Evolutionary conservation across 2,797 vertebrate species (phyloP), one percentile per base, ranked within the genome.

Genomic region (Craterocephalus amniculus): DNA sequence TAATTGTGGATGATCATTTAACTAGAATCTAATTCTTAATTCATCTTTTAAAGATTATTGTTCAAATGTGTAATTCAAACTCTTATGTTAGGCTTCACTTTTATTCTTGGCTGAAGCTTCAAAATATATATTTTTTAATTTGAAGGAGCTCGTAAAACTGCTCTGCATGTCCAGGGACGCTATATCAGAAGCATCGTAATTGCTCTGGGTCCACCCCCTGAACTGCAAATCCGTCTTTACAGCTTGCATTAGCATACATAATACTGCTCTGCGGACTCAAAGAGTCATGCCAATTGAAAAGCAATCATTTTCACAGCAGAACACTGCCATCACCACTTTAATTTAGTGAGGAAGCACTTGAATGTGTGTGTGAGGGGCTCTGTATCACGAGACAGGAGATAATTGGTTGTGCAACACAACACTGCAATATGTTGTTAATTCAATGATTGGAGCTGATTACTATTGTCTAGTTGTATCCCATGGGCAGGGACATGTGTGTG

Each of bases 181-280:
- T 26, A 29, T 52, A 66, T 83, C 78, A 65, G 64, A 88, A 78
- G 76, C 68, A 58, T 43, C 79, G 68, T 94, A 93, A 94, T 94
- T 93, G 91, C 88, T 80, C 68, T 60, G 65, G 83, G 85, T 58
- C 79, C 61, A 55, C 62, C 74, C 69, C 70, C 68, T 79, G 74
- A 92, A 86, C 84, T 87, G 75, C 71, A 70, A 67, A 75, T 72
- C 74, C 72, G 31, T 91, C 86, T 90, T 93, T 92, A 91, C 87
- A 90, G 87, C 86, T 83, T 75, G 79, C 80, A 95, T 94, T 94
- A 93, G 91, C 93, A 95, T 94, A 93, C 73, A 88, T 91, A 92
- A 92, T 90, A 83, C 86, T 79, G 88, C 90, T 93, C 90, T 82
- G 86, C 90, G 90, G 90, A 92, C 72, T 82, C 85, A 83, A 74